Conservation (phyloP, 2,797 vertebrate species). For the Caiman crocodilus region DNA sequence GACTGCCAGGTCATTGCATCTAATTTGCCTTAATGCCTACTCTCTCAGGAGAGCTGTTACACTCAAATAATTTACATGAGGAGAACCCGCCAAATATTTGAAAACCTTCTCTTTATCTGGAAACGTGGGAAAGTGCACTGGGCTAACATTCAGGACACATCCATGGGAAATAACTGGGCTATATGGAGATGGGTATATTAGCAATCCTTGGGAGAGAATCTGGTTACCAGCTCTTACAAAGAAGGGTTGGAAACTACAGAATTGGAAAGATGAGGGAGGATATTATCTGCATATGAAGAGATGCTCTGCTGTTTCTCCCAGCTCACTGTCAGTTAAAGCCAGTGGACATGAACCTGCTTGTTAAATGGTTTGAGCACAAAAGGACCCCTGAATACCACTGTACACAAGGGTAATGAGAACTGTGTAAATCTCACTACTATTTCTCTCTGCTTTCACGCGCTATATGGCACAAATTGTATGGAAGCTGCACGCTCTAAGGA, state of each 20-base stretch:
- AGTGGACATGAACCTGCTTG: not conserved
- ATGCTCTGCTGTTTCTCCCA: not conserved
- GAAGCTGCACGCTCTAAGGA: not conserved
- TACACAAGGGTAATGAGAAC: not conserved
- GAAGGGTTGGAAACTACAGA: slow-evolving; percentile 5
- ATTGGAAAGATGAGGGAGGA: not conserved
- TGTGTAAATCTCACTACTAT: not conserved
- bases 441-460: not conserved
- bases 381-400: accelerated
- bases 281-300: not conserved
- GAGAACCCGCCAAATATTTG: not conserved
- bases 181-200: not conserved
- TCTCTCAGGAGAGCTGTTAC: slow-evolving; percentile 28
- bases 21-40: slow-evolving; percentile 55
- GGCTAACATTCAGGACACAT: not conserved
- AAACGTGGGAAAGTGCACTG: slow-evolving; percentile 61
- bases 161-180: slow-evolving; percentile 26
- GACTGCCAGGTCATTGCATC: not conserved
- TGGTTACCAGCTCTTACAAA: not conserved
- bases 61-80: slow-evolving; percentile 22
- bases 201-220: slow-evolving; percentile 15
- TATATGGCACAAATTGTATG: not conserved
- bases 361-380: not conserved
- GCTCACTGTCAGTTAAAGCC: not conserved
- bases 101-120: slow-evolving; percentile 2